A percentile compares a stretch with the other conserved stretches of the same genome.
phyloP scores from a whole-genome alignment of 2,797 vertebrate species.

The Gallinago nigripennis region DNA sequence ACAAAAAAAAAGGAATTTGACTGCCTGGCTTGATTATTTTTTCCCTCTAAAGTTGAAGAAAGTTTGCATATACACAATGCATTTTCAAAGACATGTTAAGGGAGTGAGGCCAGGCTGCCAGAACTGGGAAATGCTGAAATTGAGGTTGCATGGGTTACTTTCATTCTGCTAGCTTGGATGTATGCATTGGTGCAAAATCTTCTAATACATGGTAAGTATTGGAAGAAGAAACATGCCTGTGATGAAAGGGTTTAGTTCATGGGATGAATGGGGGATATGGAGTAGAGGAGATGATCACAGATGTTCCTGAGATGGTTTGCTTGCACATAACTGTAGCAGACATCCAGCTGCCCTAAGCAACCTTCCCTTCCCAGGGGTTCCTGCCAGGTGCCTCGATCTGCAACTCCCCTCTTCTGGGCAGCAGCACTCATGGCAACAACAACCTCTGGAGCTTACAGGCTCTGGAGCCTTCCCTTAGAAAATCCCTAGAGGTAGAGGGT shows the following conservation, averaged over 20 bases:
- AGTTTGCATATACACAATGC: rapidly evolving
- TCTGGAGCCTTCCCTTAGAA: neutral
- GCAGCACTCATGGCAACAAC: neutral
- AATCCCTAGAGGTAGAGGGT: neutral
- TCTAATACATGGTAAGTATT: neutral
- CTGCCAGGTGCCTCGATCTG: neutral
- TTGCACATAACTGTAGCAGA: neutral
- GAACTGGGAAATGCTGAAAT: neutral
- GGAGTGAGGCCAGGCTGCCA: neutral
- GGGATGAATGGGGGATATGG: neutral
- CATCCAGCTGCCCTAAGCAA: neutral
- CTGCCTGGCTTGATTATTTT: neutral
- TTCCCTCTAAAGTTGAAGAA: neutral
- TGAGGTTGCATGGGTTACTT: rapidly evolving
- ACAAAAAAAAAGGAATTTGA: neutral
- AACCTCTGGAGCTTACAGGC: neutral
- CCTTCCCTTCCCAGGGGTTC: neutral
- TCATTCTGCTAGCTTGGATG: neutral
- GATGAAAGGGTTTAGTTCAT: neutral
- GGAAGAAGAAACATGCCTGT: neutral
- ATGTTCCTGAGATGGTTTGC: neutral
- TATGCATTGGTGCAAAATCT: neutral
- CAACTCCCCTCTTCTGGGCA: neutral
- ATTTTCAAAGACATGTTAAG: neutral
- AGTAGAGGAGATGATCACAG: neutral